phyloP scores from a whole-genome alignment of 2,797 vertebrate genomes.

The Micrastur ruficollis region DNA sequence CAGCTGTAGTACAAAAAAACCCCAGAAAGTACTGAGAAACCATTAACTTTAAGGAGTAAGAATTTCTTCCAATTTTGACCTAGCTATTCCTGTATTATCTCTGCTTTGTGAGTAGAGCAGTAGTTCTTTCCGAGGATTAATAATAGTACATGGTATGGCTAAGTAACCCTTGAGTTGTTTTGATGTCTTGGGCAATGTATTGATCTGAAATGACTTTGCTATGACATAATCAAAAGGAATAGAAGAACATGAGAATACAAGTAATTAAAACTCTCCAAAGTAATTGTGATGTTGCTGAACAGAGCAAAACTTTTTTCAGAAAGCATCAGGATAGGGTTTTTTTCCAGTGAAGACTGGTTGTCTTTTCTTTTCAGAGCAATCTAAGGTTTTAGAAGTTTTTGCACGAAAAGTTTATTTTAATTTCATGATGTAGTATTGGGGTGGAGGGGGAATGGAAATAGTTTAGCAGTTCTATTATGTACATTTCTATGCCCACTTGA shows the following conservation, averaged over 20 bases:
- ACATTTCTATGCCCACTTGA: background rate
- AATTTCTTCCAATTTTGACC: constrained; percentile 53
- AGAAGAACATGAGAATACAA: background rate
- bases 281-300: background rate
- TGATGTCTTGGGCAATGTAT: background rate
- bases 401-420: background rate
- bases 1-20: background rate
- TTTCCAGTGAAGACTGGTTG: background rate
- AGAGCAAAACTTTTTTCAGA: background rate
- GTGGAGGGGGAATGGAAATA: background rate
- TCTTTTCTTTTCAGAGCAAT: background rate
- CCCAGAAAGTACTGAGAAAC: constrained; percentile 12
- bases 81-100: constrained; percentile 24
- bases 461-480: background rate
- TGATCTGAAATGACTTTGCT: background rate
- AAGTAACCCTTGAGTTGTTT: background rate
- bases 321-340: background rate
- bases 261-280: background rate
- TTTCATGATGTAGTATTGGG: background rate
- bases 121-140: background rate
- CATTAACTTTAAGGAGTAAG: constrained; percentile 61
- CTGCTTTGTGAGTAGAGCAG: background rate
- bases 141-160: background rate
- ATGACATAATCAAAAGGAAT: background rate
- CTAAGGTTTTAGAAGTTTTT: background rate